These are phyloP conservation scores for Tyto alba DNA, from an alignment of 2,113 vertebrate species.

Conservation along the genomic window DNA sequence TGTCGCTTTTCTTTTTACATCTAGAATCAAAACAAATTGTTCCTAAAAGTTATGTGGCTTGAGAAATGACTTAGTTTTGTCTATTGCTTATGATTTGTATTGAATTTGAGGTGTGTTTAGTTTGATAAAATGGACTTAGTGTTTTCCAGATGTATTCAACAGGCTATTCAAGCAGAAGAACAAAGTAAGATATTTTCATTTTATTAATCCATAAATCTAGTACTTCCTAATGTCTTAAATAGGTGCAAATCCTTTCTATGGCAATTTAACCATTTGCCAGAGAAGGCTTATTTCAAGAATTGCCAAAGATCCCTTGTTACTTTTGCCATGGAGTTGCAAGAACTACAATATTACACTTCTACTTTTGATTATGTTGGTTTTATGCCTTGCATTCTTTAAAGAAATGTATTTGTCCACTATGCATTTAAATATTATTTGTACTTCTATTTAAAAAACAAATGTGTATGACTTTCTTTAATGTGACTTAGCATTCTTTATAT, in stretches of 20 bases:
- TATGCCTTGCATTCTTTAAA: background rate
- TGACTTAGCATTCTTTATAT: background rate
- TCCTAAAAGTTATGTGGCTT: background rate
- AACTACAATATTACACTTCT: background rate
- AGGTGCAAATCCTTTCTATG: background rate
- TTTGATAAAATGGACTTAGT: background rate
- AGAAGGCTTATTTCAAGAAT: background rate
- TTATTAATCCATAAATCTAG: background rate
- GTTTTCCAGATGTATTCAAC: background rate
- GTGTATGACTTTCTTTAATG: background rate
- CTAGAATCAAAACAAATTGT: background rate
- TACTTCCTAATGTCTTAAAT: background rate
- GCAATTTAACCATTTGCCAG: background rate
- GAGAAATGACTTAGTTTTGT: background rate
- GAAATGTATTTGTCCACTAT: background rate
- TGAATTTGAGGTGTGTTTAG: background rate
- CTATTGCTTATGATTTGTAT: background rate
- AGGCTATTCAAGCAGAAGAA: background rate
- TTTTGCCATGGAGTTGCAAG: background rate
- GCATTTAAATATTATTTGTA: background rate
- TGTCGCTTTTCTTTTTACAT: background rate
- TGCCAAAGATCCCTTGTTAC: background rate
- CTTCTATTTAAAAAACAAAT: background rate
- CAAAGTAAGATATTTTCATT: background rate
- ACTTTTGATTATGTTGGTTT: background rate